Evolutionary conservation across 1,140 invertebrate genomes (phyloP).

Genomic region (Anastrepha ludens): DNA sequence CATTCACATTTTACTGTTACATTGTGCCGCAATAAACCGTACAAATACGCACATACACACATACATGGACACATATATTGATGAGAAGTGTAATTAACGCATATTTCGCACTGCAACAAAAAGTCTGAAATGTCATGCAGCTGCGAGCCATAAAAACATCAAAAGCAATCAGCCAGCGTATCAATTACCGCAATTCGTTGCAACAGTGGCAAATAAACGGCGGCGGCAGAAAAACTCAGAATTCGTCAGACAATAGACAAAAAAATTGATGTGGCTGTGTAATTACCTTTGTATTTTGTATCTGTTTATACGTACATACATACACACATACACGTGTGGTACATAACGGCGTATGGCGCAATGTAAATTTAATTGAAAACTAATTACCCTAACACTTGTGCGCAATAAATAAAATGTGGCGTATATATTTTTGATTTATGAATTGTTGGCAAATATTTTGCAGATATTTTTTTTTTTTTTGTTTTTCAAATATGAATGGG

Average conservation of each 20-base stretch:
- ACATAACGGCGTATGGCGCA: neutral
- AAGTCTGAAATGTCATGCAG: too few relatives aligned
- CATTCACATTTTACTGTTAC: too few relatives aligned
- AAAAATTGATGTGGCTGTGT: neutral
- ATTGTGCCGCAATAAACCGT: too few relatives aligned
- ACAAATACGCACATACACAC: too few relatives aligned
- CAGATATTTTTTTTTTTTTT: too few relatives aligned
- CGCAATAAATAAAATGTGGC: conserved; percentile 44
- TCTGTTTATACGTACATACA: neutral
- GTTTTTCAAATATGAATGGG: too few relatives aligned
- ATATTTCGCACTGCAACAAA: neutral
- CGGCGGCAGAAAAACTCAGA: neutral
- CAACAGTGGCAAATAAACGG: neutral
- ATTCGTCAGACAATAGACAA: neutral
- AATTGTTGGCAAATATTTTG: neutral
- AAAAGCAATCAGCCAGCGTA: neutral
- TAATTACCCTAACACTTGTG: conserved; percentile 54
- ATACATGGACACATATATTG: too few relatives aligned
- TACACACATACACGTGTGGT: neutral
- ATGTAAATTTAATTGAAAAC: conserved; percentile 56
- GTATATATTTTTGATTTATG: conserved; percentile 43
- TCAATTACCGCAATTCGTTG: conserved; percentile 10
- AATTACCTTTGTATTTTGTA: neutral
- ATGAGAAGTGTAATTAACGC: neutral
- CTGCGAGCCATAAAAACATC: neutral